phyloP scores from a whole-genome alignment of 2,113 vertebrate species.

The Gadus macrocephalus region DNA sequence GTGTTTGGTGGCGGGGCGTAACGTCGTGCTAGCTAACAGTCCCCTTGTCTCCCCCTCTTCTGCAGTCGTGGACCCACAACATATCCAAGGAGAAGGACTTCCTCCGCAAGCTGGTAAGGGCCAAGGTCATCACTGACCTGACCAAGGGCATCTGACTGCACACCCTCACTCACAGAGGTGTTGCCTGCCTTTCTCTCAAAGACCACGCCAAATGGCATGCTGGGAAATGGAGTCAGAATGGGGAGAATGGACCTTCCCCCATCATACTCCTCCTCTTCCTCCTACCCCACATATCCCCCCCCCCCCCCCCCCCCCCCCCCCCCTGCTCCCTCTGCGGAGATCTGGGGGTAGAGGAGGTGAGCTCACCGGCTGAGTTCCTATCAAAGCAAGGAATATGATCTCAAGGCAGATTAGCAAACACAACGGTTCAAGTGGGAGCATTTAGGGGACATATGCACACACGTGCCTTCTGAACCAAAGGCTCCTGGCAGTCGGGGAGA shows the following conservation, averaged over 20 bases:
- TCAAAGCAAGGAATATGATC: too few relatives aligned
- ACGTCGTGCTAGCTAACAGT: background rate
- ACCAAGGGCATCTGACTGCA: conserved; percentile 89
- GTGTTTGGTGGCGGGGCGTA: too few relatives aligned
- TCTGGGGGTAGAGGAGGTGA: too few relatives aligned
- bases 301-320: background rate
- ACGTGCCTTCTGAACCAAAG: conserved; percentile 71
- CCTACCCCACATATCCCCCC: too few relatives aligned
- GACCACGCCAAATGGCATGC: conserved; percentile 40
- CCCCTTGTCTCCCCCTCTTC: conserved; percentile 26
- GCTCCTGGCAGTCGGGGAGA: conserved; percentile 43
- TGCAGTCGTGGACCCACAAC: conserved; percentile 98
- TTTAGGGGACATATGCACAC: conserved; percentile 42
- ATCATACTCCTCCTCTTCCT: background rate
- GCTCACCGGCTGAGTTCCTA: too few relatives aligned
- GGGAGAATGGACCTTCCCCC: conserved; percentile 18
- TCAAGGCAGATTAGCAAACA: conserved; percentile 34
- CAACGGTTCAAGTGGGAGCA: conserved; percentile 7
- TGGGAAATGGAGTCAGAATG: conserved; percentile 26
- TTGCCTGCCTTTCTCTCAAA: conserved; percentile 30
- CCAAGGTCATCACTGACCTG: conserved; percentile 88
- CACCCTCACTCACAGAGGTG: conserved; percentile 6
- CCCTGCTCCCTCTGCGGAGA: too few relatives aligned
- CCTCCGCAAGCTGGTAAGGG: conserved; percentile 92
- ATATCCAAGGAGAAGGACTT: conserved; percentile 97